Evolutionary conservation across 2,113 vertebrate genomes (phyloP), one percentile per base, ranked within the genome.

Genomic region (Grantiella picta): DNA sequence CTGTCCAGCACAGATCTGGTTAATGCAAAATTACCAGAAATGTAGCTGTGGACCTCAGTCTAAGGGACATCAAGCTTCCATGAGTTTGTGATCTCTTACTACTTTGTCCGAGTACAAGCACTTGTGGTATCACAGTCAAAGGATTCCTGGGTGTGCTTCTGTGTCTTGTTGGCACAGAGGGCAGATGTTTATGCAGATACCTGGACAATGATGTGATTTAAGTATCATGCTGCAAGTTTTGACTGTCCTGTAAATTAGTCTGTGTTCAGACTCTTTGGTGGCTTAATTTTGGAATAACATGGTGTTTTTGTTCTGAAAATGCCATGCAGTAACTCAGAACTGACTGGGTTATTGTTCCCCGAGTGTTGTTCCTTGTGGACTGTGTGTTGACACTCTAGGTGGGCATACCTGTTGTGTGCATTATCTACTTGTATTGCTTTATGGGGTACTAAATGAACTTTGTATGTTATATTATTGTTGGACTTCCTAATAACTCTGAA

Each of bases 111-210:
- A 2, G 29, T 35, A 1, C 7, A 9, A 31, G 28, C 50, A 31
- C 4, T 47, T 28, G 18, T 17, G 27, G 2, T 52, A 0, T 44
- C 1, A 0, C 40, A 64, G 70, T 35, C 18, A 8, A 2, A 82
- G 65, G 24, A 31, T 42, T 44, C 44, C 16, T 13, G 28, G 33
- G 9, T n/a, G 33, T 42, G 18, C 8, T 66, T 27, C 6, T 63
- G 0, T 24, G n/a, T 42, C 35, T 33, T 25, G 2, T 17, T 71
- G 92, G 82, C 52, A 38, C 47, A 33, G 40, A 56, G 65, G 50
- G 38, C 54, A 61, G 38, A 15, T 56, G 25, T 53, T 91, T 31
- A 4, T 89, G 59, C 63, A 50, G 52, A 59, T 83, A 59, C 27
- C 27, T 77, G 76, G 27, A 47, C 69, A 53, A 52, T 56, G 52